These are phyloP conservation scores for Thereva unica DNA, from an alignment of 2,888 invertebrate genomes.

Conservation along the genomic window DNA sequence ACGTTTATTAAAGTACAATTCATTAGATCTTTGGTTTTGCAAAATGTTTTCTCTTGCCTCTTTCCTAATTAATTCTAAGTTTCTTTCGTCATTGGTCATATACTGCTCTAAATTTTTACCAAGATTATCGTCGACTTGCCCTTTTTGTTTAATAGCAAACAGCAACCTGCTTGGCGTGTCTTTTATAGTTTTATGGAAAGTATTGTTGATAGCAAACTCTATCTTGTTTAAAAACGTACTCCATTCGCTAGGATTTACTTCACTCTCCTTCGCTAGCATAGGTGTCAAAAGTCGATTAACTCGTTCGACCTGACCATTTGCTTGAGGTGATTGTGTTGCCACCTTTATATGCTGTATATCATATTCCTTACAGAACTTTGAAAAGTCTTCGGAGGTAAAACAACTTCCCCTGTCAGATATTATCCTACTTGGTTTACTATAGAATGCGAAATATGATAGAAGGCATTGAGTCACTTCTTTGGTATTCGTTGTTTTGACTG, in stretches of 20 bases:
- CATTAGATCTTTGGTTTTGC: neutral
- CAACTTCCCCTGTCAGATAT: neutral
- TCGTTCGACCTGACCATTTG: conserved; percentile 3
- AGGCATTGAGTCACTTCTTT: neutral
- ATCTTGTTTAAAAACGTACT: neutral
- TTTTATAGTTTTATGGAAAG: neutral
- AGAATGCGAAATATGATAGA: neutral
- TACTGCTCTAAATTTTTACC: neutral
- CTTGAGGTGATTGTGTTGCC: neutral
- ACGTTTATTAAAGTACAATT: neutral
- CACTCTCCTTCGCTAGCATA: neutral
- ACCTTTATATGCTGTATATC: neutral
- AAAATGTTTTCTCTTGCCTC: neutral
- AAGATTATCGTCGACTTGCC: neutral
- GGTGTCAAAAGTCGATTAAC: neutral
- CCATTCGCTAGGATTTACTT: neutral
- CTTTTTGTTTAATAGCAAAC: neutral
- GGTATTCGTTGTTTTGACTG: neutral
- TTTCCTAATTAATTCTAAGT: neutral
- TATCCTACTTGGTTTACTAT: neutral
- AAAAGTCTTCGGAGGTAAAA: neutral
- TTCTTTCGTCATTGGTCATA: too few relatives aligned
- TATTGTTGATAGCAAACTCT: neutral
- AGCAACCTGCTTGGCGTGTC: conserved; percentile 7
- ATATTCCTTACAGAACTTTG: neutral